A percentile compares a stretch with the other conserved stretches of the same genome.
phyloP scores from a whole-genome alignment of 2,888 invertebrate genomes.

The Drosophila monieri region DNA sequence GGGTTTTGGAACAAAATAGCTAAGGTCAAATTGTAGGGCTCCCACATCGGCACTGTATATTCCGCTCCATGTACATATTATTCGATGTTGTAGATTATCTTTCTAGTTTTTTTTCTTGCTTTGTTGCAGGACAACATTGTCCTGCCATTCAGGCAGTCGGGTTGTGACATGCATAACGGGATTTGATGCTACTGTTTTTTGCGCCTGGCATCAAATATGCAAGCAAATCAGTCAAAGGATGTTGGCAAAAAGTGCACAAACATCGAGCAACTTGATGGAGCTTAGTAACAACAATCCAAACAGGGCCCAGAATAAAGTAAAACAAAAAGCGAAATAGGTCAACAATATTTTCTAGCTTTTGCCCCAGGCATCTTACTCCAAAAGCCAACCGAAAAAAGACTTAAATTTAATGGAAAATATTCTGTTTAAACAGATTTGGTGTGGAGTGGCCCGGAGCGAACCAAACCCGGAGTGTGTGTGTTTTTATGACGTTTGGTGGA shows the following conservation, averaged over 20 bases:
- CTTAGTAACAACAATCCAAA: conserved; percentile 18
- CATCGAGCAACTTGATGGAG: conserved; percentile 33
- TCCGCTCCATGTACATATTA: conserved; percentile 18
- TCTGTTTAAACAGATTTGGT: conserved; percentile 37
- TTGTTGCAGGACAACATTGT: conserved; percentile 21
- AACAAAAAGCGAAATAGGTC: conserved; percentile 35
- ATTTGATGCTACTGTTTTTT: conserved; percentile 50
- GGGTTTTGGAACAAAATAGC: conserved; percentile 13
- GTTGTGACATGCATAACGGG: conserved; percentile 64
- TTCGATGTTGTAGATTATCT: conserved; percentile 38
- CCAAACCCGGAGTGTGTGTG: background rate
- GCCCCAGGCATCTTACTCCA: conserved; percentile 22
- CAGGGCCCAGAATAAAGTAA: conserved; percentile 18
- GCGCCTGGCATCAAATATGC: conserved; percentile 41
- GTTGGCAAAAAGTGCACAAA: conserved; percentile 38
- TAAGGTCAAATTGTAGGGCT: conserved; percentile 6
- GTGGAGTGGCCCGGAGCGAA: conserved; percentile 12
- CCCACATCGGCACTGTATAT: conserved; percentile 27
- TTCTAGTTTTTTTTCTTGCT: conserved; percentile 16
- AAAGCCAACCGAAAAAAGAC: conserved; percentile 28
- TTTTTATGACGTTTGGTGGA: conserved; percentile 6
- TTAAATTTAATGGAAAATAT: conserved; percentile 41
- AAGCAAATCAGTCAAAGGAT: conserved; percentile 61
- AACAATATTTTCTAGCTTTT: conserved; percentile 26
- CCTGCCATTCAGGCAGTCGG: conserved; percentile 16